Evolutionary conservation across 2,888 invertebrate species (phyloP), one percentile per base, ranked within the genome.

Genomic region (Nemotelus pantherinus): DNA sequence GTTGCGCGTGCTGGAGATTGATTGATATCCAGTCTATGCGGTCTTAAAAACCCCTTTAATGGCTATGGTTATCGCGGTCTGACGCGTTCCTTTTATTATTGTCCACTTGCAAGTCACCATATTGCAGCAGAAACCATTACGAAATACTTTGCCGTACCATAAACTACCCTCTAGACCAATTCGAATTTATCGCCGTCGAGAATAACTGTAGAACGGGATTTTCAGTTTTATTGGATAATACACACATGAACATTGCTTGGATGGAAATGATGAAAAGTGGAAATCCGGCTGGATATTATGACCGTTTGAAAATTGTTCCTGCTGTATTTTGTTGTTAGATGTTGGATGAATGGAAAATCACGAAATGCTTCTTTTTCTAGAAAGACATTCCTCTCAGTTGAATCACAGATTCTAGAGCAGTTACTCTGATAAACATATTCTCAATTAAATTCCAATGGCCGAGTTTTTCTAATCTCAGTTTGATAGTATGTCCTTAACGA

Each of bases 191-290:
- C 74, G 25, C 0, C 25, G 50, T 47, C 70, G 25, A 70, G 70
- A 43, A 74, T 71, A 57, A 48, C 63, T 60, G 74, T 60, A 63
- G 47, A 41, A 58, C 53, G 47, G 72, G 72, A 72, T 72, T 48
- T 50, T 60, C 74, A 63, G 74, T 74, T 74, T 74, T 60, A 74
- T 74, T 63, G 74, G 63, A 74, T 63, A 60, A 72, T 72, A 72
- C 71, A 43, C 58, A 58, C 71, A 72, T 58, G 57, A 60, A 50
- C 63, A 41, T 63, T 63, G 63, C 41, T 48, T 10, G 55, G 43
- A 41, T 55, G 43, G 47, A 25, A 25, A 25, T 25, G 25, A 25
- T 25, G 25, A 25, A 25, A 25, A 25, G 25, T 43, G 43, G 25
- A n/a, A 39, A 25, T 72, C 58, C 39, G 7, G 39, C 39, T 70